Percentiles rank a stretch among this genome's conserved stretches.
phyloP scores from a whole-genome alignment of 2,113 vertebrate genomes.

The Telmatochromis sp. region DNA sequence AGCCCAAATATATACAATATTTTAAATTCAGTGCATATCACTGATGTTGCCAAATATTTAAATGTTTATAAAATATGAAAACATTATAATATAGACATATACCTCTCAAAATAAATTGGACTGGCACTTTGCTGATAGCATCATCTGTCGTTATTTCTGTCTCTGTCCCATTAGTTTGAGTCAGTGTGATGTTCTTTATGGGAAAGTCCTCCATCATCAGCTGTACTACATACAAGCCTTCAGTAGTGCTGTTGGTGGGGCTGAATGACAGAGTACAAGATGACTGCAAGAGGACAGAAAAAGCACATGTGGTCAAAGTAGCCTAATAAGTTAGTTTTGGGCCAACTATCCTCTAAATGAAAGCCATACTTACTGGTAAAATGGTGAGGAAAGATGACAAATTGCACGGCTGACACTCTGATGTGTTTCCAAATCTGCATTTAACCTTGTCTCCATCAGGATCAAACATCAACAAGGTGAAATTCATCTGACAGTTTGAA shows the following conservation, averaged over 20 bases:
- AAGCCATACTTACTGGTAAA: neutral
- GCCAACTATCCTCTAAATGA: neutral
- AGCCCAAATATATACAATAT: neutral
- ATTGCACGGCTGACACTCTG: neutral
- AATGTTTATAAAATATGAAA: neutral
- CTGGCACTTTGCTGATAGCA: constrained; percentile 25
- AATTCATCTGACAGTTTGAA: constrained; percentile 25
- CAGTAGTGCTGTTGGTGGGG: fast-evolving
- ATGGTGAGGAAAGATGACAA: neutral
- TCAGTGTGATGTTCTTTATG: neutral
- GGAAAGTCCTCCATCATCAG: constrained; percentile 53
- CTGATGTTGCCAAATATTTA: neutral
- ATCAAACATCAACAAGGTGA: constrained; percentile 25
- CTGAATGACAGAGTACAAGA: constrained; percentile 8
- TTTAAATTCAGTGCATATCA: neutral
- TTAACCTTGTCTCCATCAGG: constrained; percentile 9
- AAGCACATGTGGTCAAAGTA: neutral
- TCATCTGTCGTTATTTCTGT: fast-evolving
- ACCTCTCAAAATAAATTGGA: constrained; percentile 39
- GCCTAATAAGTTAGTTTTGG: neutral
- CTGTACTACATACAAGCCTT: neutral
- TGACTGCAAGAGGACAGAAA: neutral
- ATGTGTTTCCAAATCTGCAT: constrained; percentile 3
- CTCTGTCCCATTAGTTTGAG: fast-evolving
- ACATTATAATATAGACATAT: neutral